phyloP scores from a whole-genome alignment of 1,140 invertebrate species.

The Penaeus vannamei region DNA sequence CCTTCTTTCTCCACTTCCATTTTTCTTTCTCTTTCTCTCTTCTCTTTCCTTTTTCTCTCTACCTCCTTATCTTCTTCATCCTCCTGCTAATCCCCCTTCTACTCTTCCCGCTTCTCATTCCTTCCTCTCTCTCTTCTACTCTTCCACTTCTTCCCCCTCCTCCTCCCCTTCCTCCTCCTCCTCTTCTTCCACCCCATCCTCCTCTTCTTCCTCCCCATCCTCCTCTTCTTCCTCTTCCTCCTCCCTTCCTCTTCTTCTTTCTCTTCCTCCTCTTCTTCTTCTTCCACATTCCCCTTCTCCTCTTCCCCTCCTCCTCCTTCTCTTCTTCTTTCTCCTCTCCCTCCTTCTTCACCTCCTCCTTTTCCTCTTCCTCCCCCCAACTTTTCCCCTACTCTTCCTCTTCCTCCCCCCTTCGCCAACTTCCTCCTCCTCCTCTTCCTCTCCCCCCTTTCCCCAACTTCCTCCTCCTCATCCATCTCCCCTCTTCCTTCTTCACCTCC shows the following conservation, averaged over 20 bases:
- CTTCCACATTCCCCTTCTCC: too few species aligned
- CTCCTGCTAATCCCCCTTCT: not conserved
- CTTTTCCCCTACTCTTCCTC: not conserved
- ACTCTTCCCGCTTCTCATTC: not conserved
- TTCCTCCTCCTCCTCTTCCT: not conserved
- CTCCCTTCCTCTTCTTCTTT: too few species aligned
- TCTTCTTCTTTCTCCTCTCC: too few species aligned
- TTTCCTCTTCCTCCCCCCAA: not conserved
- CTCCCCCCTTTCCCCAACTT: not conserved
- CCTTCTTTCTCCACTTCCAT: too few species aligned
- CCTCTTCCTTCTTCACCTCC: not conserved
- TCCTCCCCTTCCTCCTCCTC: too few species aligned
- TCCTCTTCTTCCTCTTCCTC: too few species aligned
- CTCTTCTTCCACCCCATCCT: not conserved
- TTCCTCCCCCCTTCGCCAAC: not conserved
- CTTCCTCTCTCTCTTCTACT: not conserved
- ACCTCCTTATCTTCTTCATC: not conserved
- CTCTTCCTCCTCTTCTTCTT: too few species aligned
- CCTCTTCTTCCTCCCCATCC: not conserved
- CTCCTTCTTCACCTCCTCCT: too few species aligned
- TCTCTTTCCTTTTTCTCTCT: not conserved
- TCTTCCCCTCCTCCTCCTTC: too few species aligned
- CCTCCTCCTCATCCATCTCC: too few species aligned
- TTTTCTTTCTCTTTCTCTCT: too few species aligned
- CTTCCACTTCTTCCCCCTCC: not conserved